A percentile compares a stretch with the other conserved stretches of the same genome.
phyloP scores from a whole-genome alignment of 1,140 invertebrate genomes.

The Drosophila sproati region DNA sequence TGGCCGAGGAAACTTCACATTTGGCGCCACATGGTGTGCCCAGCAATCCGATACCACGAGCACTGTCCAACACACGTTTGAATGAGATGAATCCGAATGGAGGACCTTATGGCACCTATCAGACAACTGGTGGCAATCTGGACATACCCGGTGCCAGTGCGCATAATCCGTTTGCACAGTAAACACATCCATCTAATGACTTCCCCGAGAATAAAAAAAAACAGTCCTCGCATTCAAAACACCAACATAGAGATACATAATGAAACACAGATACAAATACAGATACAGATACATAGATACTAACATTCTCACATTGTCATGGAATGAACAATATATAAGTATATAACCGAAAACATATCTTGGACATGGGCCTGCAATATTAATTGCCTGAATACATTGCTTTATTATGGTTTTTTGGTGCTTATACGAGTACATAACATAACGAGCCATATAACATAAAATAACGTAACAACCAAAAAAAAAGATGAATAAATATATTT shows the following conservation, averaged over 20 bases:
- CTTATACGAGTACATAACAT: slow-evolving; percentile 34
- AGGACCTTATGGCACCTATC: slow-evolving; percentile 89
- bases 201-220: slow-evolving; percentile 24
- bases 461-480: slow-evolving; percentile 40
- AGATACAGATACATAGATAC: not conserved
- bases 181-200: slow-evolving; percentile 42
- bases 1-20: slow-evolving; percentile 93
- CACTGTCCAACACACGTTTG: slow-evolving; percentile 92
- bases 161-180: slow-evolving; percentile 80
- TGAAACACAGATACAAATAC: slow-evolving; percentile 11
- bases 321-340: slow-evolving; percentile 46
- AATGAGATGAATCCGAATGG: slow-evolving; percentile 87
- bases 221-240: slow-evolving; percentile 42
- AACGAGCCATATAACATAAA: slow-evolving; percentile 31
- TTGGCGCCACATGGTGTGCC: slow-evolving; percentile 98
- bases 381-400: slow-evolving; percentile 68
- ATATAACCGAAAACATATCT: slow-evolving; percentile 82
- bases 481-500: slow-evolving; percentile 61
- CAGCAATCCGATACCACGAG: slow-evolving; percentile 95
- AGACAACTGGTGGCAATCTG: slow-evolving; percentile 88
- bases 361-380: slow-evolving; percentile 82
- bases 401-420: slow-evolving; percentile 71
- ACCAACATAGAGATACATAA: slow-evolving; percentile 4
- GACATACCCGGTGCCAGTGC: slow-evolving; percentile 87
- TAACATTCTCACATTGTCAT: slow-evolving; percentile 21